phyloP scores from a whole-genome alignment of 1,140 invertebrate species.

The Asobara japonica region DNA sequence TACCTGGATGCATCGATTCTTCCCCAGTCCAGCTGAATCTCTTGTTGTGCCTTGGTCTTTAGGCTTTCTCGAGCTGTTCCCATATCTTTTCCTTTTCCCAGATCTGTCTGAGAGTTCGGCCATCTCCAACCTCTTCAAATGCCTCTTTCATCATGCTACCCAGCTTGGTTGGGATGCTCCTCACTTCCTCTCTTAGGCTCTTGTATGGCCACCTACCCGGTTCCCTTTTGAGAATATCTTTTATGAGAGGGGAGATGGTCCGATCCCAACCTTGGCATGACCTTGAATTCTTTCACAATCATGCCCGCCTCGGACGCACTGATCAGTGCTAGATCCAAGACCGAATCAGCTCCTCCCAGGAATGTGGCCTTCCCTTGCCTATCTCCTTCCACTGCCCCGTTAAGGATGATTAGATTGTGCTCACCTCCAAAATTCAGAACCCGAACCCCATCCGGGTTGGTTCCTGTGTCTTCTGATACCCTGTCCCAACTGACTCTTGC shows the following conservation, averaged over 20 bases:
- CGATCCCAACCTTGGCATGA: background rate
- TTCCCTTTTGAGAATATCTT: background rate
- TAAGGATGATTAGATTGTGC: background rate
- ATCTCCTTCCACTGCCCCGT: background rate
- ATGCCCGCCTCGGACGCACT: background rate
- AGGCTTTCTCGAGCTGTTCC: background rate
- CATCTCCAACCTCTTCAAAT: background rate
- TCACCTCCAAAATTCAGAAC: background rate
- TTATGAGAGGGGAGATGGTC: background rate
- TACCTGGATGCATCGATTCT: background rate
- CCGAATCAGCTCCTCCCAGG: background rate
- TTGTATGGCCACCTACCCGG: background rate
- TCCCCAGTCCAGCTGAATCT: background rate
- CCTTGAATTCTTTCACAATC: background rate
- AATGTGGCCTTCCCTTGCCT: background rate
- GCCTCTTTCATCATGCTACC: background rate
- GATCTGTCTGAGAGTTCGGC: background rate
- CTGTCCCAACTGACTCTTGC: background rate
- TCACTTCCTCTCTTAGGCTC: background rate
- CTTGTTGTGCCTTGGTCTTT: background rate
- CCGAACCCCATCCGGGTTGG: background rate
- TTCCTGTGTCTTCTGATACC: background rate
- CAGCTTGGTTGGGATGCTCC: constrained; percentile 11
- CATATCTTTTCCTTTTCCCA: background rate
- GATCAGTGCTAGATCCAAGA: background rate